phyloP scores from a whole-genome alignment of 2,888 invertebrate genomes.

The Scaptomyza reducta region DNA sequence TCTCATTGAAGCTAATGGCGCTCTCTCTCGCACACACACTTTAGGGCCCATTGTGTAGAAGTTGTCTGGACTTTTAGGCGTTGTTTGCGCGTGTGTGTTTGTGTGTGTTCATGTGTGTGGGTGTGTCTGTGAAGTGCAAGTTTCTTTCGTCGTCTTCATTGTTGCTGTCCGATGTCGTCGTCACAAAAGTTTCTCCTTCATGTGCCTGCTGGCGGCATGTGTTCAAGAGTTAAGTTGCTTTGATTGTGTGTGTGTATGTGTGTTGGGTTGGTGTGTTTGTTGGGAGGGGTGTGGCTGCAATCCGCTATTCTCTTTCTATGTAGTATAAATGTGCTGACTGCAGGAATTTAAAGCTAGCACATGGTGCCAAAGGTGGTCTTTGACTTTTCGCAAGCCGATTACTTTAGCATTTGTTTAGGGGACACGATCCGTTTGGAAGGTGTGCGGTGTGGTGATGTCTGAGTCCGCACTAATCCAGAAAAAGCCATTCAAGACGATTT shows the following conservation, averaged over 20 bases:
- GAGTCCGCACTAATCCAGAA: constrained; percentile 20
- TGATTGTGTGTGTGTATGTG: constrained; percentile 47
- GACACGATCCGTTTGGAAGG: constrained; percentile 39
- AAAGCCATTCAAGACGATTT: constrained; percentile 58
- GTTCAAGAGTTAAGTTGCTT: constrained; percentile 78
- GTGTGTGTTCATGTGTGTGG: constrained; percentile 19
- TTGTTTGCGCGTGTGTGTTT: constrained; percentile 4
- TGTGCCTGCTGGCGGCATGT: constrained; percentile 79
- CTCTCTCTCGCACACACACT: constrained; percentile 10
- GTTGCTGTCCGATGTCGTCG: constrained; percentile 58
- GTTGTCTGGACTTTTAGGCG: constrained; percentile 53
- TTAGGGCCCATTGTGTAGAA: constrained; percentile 66
- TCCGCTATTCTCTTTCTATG: constrained; percentile 24
- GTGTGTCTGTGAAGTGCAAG: constrained; percentile 58
- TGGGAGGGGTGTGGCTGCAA: constrained; percentile 12
- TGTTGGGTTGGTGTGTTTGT: neutral
- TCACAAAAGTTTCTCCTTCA: constrained; percentile 74
- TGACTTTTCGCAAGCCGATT: constrained; percentile 76
- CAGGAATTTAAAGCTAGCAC: constrained; percentile 75
- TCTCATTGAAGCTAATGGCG: constrained; percentile 49
- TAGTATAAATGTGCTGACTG: constrained; percentile 59
- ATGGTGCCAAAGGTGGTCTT: constrained; percentile 68
- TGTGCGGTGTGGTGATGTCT: neutral
- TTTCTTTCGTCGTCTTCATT: constrained; percentile 76
- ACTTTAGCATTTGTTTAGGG: constrained; percentile 73